Percentiles rank a stretch among this genome's conserved stretches.
Evolutionary conservation across 1,140 invertebrate species (phyloP).

Genomic region (Solen grandis): DNA sequence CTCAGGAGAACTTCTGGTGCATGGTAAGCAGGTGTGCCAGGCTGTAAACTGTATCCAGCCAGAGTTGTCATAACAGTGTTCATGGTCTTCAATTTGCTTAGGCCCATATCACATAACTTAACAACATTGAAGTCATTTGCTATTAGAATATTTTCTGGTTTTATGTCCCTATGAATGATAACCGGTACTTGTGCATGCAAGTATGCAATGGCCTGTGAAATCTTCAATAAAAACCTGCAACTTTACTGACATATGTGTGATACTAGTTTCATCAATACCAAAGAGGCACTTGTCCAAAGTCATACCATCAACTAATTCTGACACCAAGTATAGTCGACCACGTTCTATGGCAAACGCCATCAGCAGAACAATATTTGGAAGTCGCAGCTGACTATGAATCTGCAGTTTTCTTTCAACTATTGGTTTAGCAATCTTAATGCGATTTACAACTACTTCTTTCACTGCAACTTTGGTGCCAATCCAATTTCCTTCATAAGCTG

Average conservation of each 20-base stretch:
- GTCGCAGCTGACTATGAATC: slow-evolving; percentile 47
- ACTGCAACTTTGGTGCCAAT: no score
- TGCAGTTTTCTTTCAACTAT: slow-evolving; percentile 41
- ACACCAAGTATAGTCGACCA: slow-evolving; percentile 31
- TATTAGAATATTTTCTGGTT: slow-evolving; percentile 53
- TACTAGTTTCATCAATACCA: slow-evolving; percentile 13
- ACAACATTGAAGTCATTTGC: slow-evolving; percentile 32
- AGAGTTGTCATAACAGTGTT: slow-evolving; percentile 41
- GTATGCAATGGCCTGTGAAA: slow-evolving; percentile 48
- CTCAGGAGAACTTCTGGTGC: slow-evolving; percentile 25
- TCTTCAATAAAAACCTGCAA: slow-evolving; percentile 6
- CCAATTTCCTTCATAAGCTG: no score
- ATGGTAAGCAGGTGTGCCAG: slow-evolving; percentile 49
- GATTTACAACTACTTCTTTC: slow-evolving; percentile 31
- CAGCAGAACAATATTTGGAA: slow-evolving; percentile 57
- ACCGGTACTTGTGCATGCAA: slow-evolving; percentile 43
- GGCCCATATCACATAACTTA: slow-evolving; percentile 54
- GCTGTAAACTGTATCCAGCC: slow-evolving; percentile 8
- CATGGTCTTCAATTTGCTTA: slow-evolving; percentile 55
- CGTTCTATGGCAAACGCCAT: slow-evolving; percentile 34
- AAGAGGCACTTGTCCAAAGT: slow-evolving; percentile 56
- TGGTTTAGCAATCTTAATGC: slow-evolving; percentile 22
- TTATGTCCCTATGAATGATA: slow-evolving; percentile 56
- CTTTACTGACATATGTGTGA: not conserved
- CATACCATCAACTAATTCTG: slow-evolving; percentile 48